Evolutionary conservation across 2,888 invertebrate genomes (phyloP).

Genomic region (Epistrophella euchroma): DNA sequence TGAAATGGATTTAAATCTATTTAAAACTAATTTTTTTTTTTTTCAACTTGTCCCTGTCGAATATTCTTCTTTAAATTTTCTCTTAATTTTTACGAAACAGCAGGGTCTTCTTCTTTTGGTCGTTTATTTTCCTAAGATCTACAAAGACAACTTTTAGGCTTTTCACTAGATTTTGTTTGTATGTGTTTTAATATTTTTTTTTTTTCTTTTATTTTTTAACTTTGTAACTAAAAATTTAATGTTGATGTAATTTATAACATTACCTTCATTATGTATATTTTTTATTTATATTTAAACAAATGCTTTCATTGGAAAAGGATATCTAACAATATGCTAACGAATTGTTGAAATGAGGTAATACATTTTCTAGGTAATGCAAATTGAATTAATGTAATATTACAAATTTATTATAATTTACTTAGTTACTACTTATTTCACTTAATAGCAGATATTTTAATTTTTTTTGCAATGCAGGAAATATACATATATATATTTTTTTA

Average conservation of each 20-base stretch:
- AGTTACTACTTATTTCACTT: too few relatives aligned
- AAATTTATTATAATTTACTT: not conserved
- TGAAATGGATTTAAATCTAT: conserved; percentile 5
- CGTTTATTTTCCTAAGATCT: not conserved
- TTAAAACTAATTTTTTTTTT: not conserved
- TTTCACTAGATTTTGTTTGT: conserved; percentile 7
- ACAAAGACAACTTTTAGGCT: not conserved
- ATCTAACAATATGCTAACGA: conserved; percentile 2
- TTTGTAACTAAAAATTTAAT: conserved; percentile 24
- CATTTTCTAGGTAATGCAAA: not conserved
- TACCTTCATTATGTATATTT: not conserved
- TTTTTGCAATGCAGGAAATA: not conserved
- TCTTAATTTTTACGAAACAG: not conserved
- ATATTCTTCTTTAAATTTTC: not conserved
- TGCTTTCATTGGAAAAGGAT: conserved; percentile 43
- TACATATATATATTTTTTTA: too few relatives aligned
- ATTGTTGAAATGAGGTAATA: conserved; percentile 20
- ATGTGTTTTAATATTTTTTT: not conserved
- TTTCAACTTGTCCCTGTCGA: not conserved
- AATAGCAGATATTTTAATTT: not conserved
- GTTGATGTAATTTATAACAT: not conserved
- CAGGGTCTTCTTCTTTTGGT: not conserved
- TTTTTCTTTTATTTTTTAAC: not conserved
- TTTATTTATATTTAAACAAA: conserved; percentile 3
- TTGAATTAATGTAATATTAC: not conserved